Percentiles rank a stretch among this genome's conserved stretches.
Evolutionary conservation across 2,113 vertebrate species (phyloP).

Genomic region (Sardina pilchardus): DNA sequence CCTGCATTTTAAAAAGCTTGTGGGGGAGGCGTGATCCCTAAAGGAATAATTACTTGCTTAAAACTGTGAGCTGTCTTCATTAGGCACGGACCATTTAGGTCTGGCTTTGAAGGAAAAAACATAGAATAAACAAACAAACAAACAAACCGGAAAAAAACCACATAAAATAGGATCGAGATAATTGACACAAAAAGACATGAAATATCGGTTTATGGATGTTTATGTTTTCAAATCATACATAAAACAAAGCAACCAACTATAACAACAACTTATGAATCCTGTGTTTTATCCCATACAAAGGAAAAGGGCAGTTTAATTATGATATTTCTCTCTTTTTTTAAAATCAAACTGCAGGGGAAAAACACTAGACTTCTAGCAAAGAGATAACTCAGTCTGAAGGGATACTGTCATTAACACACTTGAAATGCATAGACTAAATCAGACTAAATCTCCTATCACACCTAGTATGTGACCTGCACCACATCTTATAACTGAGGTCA

Average conservation of each 20-base stretch:
- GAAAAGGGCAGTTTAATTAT: neutral
- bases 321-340: neutral
- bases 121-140: neutral
- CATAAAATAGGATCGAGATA: neutral
- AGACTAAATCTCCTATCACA: no score
- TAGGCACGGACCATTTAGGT: slow-evolving; percentile 8
- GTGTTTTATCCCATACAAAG: neutral
- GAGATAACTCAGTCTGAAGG: no score
- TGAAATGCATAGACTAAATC: no score
- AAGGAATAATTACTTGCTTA: slow-evolving; percentile 38
- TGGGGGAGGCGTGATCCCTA: slow-evolving; percentile 31
- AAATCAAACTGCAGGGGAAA: neutral
- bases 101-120: neutral
- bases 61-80: slow-evolving; percentile 34
- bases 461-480: neutral
- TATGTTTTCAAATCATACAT: neutral
- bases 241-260: neutral
- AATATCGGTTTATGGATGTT: neutral
- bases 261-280: neutral
- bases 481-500: neutral
- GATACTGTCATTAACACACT: no score
- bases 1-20: slow-evolving; percentile 20
- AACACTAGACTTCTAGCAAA: no score
- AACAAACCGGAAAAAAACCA: neutral
- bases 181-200: neutral